phyloP scores from a whole-genome alignment of 2,797 vertebrate genomes.

The Acanthis flammea region DNA sequence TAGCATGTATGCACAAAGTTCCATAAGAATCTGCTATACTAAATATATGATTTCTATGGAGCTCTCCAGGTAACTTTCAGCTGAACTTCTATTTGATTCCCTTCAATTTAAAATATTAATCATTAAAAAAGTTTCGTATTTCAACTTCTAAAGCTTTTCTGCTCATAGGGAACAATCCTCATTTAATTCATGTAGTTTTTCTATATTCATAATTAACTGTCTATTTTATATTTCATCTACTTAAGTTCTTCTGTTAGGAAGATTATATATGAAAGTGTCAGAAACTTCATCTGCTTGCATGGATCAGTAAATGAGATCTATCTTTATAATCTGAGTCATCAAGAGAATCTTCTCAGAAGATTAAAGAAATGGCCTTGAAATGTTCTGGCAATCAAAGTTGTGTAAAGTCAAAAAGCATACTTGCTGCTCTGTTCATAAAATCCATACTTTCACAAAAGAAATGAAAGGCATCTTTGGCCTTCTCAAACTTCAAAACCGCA shows the following conservation, averaged over 20 bases:
- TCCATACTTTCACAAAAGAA: not conserved
- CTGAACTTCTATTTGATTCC: constrained; percentile 9
- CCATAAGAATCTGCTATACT: not conserved
- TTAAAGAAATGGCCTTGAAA: constrained; percentile 35
- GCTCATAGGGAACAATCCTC: constrained; percentile 16
- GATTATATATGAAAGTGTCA: constrained; percentile 29
- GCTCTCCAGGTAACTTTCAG: constrained; percentile 10
- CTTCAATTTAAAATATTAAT: constrained; percentile 22
- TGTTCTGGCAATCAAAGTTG: not conserved
- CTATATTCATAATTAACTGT: constrained; percentile 37
- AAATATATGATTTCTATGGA: not conserved
- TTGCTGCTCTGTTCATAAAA: not conserved
- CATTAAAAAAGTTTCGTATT: constrained; percentile 3
- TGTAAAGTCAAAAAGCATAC: not conserved
- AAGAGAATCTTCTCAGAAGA: constrained; percentile 24
- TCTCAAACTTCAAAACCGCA: not conserved
- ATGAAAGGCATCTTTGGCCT: not conserved
- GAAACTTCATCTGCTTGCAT: not conserved
- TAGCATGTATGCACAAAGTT: not conserved
- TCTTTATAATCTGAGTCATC: constrained; percentile 43
- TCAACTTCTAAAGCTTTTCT: constrained; percentile 24
- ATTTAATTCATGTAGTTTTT: constrained; percentile 45
- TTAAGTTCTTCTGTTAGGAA: constrained; percentile 15
- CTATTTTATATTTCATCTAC: constrained; percentile 47
- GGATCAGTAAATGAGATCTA: constrained; percentile 44